Evolutionary conservation across 2,888 invertebrate species (phyloP).

Genomic region (Graphium colonna): DNA sequence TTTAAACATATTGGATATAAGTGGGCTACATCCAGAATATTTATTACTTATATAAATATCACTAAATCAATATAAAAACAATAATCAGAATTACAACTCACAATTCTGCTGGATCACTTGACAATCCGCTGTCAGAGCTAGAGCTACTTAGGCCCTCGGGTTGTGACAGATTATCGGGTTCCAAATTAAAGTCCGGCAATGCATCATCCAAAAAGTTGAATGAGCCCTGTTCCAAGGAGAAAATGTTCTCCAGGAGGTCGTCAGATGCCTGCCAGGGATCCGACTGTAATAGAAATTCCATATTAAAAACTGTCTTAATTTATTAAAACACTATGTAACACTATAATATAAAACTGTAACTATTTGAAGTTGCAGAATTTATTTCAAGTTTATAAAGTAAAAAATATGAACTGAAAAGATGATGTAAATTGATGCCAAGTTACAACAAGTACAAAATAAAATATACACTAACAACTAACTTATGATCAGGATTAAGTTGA

Average conservation of each 20-base stretch:
- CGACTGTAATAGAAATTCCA: constrained; percentile 47
- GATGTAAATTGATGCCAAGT: too few species aligned
- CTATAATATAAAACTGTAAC: too few species aligned
- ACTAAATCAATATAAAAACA: too few species aligned
- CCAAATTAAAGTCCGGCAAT: constrained; percentile 66
- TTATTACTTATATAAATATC: too few species aligned
- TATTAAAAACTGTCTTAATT: neutral
- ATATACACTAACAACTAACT: neutral
- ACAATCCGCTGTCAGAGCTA: constrained; percentile 85
- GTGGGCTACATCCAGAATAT: constrained; percentile 8
- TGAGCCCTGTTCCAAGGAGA: constrained; percentile 82
- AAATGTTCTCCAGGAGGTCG: constrained; percentile 85
- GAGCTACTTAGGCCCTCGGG: constrained; percentile 66
- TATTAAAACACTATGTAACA: constrained; percentile 6
- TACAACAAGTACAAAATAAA: neutral
- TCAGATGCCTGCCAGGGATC: constrained; percentile 74
- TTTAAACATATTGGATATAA: neutral
- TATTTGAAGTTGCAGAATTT: too few species aligned
- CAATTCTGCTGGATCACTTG: constrained; percentile 81
- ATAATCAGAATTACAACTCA: too few species aligned
- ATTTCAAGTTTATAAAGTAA: too few species aligned
- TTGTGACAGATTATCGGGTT: constrained; percentile 52
- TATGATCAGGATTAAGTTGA: neutral
- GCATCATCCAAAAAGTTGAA: constrained; percentile 80
- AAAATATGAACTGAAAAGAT: neutral